These are phyloP conservation scores for Crypturellus tataupa DNA, from an alignment of 2,797 vertebrate genomes.

Conservation along the genomic window DNA sequence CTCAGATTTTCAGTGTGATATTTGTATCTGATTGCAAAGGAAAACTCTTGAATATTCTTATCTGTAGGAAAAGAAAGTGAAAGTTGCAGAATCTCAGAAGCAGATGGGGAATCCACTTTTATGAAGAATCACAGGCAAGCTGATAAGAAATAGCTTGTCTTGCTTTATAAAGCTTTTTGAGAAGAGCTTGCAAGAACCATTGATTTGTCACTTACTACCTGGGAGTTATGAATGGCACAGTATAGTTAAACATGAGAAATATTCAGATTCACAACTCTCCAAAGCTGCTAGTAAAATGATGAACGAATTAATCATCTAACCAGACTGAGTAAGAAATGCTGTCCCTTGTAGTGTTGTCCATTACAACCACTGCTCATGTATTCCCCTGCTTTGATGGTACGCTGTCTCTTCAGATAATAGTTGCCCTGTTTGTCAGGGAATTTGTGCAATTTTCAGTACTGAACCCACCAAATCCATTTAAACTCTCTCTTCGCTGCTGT, in stretches of 20 bases:
- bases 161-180: neutral
- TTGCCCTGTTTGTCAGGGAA: neutral
- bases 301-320: neutral
- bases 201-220: neutral
- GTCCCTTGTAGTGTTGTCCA: rapidly evolving
- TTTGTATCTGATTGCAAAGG: neutral
- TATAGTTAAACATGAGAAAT: neutral
- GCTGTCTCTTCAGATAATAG: neutral
- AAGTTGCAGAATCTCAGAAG: neutral
- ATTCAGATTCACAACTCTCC: neutral
- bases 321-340: neutral
- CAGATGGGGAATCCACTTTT: neutral
- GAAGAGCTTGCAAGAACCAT: neutral
- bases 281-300: neutral
- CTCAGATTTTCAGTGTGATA: neutral
- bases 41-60: neutral
- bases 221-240: neutral
- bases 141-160: neutral
- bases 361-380: neutral
- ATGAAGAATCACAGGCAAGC: neutral
- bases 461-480: neutral
- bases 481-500: neutral
- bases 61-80: neutral
- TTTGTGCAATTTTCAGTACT: neutral
- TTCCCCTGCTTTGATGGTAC: neutral